Evolutionary conservation across 2,113 vertebrate species (phyloP), one percentile per base, ranked within the genome.

Genomic region (Ptilorrhoa leucosticta): DNA sequence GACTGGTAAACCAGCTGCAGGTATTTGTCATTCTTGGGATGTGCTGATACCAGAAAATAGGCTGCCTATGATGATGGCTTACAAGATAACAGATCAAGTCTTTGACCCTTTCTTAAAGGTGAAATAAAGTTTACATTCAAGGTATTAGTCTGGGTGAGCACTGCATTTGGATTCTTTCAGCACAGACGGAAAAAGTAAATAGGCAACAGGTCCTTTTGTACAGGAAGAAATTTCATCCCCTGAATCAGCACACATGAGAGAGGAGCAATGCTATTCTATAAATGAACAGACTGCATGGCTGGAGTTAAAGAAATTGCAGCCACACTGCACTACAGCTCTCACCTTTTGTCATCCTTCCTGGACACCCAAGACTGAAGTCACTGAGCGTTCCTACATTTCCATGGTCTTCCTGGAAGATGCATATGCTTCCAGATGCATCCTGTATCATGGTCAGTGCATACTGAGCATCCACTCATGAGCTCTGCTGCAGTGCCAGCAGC

Each of bases 161-260:
- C n/a, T 65, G n/a, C 10, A 9, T 81, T 70, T 92, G 58, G 30
- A 76, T 72, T 86, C 22, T 48, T 80, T 89, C 40, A 57, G 33
- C 47, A 64, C 8, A 47, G 31, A 89, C 87, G 35, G 44, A 60
- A 78, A 89, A 86, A 44, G 31, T 37, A 65, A 68, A 45, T 19
- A 66, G 33, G 47, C 51, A 81, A 66, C 37, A 58, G 64, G n/a
- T 83, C 63, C 37, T 60, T 45, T 44, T 69, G 63, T 60, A 66
- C 33, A 40, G 37, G 51, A 86, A 54, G 53, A 93, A 85, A 79
- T 66, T 68, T 77, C 6, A 63, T 61, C 7, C 40, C 39, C 54
- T 73, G 37, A 65, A 81, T 6, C 0, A 0, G 23, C 3, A 2
- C 0, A 2, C 11, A 11, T 7, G 31, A 78, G 31, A 50, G 54